These are phyloP conservation scores for Trilocha varians DNA, from an alignment of 2,888 invertebrate genomes.

Conservation along the genomic window DNA sequence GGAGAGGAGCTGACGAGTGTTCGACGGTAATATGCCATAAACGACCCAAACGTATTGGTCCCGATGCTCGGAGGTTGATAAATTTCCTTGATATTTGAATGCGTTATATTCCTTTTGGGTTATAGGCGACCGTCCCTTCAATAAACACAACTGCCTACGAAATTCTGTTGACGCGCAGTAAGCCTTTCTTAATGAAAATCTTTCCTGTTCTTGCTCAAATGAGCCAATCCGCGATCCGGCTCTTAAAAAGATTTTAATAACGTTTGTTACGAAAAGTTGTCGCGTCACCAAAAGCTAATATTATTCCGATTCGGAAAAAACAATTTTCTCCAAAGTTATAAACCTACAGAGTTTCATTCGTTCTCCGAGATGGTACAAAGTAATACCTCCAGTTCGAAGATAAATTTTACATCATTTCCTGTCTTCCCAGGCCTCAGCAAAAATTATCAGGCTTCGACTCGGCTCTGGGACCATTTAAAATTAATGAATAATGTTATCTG, in stretches of 20 bases:
- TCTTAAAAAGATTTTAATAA: constrained; percentile 38
- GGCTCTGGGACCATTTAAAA: constrained; percentile 62
- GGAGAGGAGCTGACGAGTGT: constrained; percentile 60
- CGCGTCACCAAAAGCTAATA: constrained; percentile 50
- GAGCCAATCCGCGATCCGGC: constrained; percentile 20
- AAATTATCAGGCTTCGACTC: constrained; percentile 66
- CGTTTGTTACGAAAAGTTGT: constrained; percentile 41
- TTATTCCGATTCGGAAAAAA: constrained; percentile 55
- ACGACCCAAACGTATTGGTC: constrained; percentile 65
- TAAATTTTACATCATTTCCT: constrained; percentile 69
- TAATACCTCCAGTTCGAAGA: constrained; percentile 63
- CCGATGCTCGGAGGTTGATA: constrained; percentile 59
- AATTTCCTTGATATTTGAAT: constrained; percentile 69
- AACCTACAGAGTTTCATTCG: constrained; percentile 66
- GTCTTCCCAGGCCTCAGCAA: constrained; percentile 53
- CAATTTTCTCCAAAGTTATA: constrained; percentile 62
- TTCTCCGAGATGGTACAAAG: constrained; percentile 57
- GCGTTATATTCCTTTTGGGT: constrained; percentile 57
- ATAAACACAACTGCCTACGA: constrained; percentile 44
- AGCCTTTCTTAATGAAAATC: constrained; percentile 49
- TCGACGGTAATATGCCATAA: constrained; percentile 64
- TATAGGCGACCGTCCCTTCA: constrained; percentile 46
- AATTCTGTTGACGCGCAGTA: constrained; percentile 40
- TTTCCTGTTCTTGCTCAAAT: constrained; percentile 25
- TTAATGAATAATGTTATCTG: constrained; percentile 73